These are phyloP conservation scores for Podarcis cretensis DNA, from an alignment of 2,113 vertebrate genomes.

Conservation along the genomic window DNA sequence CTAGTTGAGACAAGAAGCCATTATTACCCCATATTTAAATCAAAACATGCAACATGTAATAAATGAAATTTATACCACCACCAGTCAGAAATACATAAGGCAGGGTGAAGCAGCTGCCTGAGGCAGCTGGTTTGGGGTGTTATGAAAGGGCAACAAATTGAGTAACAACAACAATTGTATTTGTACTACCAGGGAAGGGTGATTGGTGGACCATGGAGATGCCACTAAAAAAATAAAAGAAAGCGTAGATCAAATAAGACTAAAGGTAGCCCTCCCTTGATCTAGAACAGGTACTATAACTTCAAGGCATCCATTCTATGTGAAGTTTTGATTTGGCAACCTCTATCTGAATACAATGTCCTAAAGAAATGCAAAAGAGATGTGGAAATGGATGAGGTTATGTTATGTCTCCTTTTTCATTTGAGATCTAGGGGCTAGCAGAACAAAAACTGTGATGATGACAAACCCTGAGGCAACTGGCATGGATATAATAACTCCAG, in stretches of 20 bases:
- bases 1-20: too few species aligned
- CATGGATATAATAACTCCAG: conserved; percentile 55
- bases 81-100: too few species aligned
- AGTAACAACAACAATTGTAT: too few species aligned
- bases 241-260: background rate
- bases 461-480: conserved; percentile 35
- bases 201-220: background rate
- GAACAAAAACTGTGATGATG: background rate
- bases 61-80: too few species aligned
- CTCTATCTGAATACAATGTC: background rate
- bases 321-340: background rate
- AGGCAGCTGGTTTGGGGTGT: too few species aligned
- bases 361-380: background rate
- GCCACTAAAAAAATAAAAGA: background rate
- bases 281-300: background rate
- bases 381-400: background rate
- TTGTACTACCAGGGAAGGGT: too few species aligned
- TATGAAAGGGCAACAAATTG: too few species aligned
- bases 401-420: background rate
- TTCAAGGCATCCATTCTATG: background rate
- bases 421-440: conserved; percentile 11
- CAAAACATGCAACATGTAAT: too few species aligned
- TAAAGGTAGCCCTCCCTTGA: too few species aligned
- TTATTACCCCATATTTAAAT: too few species aligned
- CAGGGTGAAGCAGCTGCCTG: too few species aligned